These are phyloP conservation scores for Pseudorasbora parva DNA, from an alignment of 2,113 vertebrate species.

Conservation along the genomic window DNA sequence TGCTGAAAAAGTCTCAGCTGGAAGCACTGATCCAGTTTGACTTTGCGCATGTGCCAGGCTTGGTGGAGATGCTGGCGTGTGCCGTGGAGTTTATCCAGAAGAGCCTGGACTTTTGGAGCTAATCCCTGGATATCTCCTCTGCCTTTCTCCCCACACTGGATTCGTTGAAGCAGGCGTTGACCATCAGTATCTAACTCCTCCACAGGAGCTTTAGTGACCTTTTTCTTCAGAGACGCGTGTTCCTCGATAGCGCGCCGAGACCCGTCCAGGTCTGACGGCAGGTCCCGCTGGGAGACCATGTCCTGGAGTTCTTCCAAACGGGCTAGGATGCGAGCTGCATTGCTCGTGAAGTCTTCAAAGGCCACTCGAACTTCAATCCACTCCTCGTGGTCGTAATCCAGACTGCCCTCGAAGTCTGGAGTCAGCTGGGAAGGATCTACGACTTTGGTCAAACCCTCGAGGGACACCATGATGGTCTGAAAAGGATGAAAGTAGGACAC, in stretches of 20 bases:
- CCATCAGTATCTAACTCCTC: slow-evolving; percentile 95
- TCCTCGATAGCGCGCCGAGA: slow-evolving; percentile 94
- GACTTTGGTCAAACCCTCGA: slow-evolving; percentile 97
- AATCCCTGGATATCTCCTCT: slow-evolving; percentile 87
- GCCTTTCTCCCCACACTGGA: slow-evolving; percentile 72
- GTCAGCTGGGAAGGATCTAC: slow-evolving; percentile 98
- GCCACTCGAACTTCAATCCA: slow-evolving; percentile 95
- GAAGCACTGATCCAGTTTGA: slow-evolving; percentile 98
- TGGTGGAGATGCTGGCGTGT: slow-evolving; percentile 97
- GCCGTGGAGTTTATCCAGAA: slow-evolving; percentile 93
- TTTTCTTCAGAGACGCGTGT: slow-evolving; percentile 91
- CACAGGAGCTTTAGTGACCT: slow-evolving; percentile 92
- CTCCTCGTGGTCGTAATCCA: slow-evolving; percentile 97
- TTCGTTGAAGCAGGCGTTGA: slow-evolving; percentile 90
- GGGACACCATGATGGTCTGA: slow-evolving; percentile 97
- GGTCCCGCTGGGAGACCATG: slow-evolving; percentile 90
- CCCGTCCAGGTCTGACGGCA: slow-evolving; percentile 92
- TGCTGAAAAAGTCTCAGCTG: slow-evolving; percentile 97
- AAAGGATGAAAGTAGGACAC: slow-evolving; percentile 38
- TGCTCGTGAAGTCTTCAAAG: slow-evolving; percentile 94
- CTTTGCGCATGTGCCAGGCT: slow-evolving; percentile 95
- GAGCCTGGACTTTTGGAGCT: slow-evolving; percentile 87
- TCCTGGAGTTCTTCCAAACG: slow-evolving; percentile 97
- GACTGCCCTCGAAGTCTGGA: slow-evolving; percentile 94
- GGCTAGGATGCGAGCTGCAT: slow-evolving; percentile 88